Base-by-base conservation (phyloP, 2,888 invertebrate genomes). In the Diaperis boleti region DNA sequence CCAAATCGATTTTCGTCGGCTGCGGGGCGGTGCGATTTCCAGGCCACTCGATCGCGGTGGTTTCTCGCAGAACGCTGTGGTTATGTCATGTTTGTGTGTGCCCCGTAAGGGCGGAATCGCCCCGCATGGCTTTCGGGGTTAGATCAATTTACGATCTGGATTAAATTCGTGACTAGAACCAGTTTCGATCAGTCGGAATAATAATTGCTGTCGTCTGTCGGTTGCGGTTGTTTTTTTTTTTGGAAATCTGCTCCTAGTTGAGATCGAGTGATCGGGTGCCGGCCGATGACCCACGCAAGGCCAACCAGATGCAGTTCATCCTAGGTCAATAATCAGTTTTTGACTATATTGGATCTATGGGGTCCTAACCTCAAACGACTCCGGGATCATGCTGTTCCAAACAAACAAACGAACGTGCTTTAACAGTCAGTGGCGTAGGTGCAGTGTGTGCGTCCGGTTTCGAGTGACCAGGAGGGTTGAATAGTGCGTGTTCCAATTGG, bases 281-380 rank as follows among this genome's bases (percentile, higher is more conserved):
- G 71, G 71, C 62, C 71, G 68, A 69, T 69, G 68, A 70, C 69
- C 69, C 54, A 67, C 63, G 62, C 69, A 73, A 72, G 71, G 69
- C 59, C 67, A 65, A 67, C 71, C 68, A 71, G 68, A 69, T 69
- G 70, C 70, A 69, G 66, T 67, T 70, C 68, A 64, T 55, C 60
- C 45, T 64, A 59, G 69, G 64, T 69, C 65, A 69, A 39, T 39
- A 62, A 50, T 59, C 13, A 52, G 4, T 63, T 57, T 59, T 33
- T 13, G 14, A 26, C 22, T 35, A 37, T 39, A 45, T 59, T 49
- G 11, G 59, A 59, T 54, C 14, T 39, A 54, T 54, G 10, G 55
- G 44, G 14, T 35, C 33, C 55, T 54, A 54, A 55, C 55, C 55
- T 31, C 42, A 55, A 41, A 52, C 52, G 31, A 17, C 14, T 47